Conservation (phyloP, 2,888 invertebrate species). For the Taenaris catops region DNA sequence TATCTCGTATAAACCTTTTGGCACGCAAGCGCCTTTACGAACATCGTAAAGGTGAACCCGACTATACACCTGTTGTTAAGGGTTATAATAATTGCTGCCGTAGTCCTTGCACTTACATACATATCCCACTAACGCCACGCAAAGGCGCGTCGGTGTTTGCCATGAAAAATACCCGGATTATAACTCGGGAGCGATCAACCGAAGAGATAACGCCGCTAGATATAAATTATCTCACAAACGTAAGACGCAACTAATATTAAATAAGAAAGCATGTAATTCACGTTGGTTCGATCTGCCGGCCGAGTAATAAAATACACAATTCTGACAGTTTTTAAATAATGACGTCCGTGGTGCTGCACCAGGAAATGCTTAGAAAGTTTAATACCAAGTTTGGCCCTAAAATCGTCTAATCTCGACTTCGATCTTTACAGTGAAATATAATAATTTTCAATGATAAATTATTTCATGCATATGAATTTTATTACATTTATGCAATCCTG, state of each 20-base stretch:
- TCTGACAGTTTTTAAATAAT: constrained; percentile 79
- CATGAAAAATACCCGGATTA: constrained; percentile 78
- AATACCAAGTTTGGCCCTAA: constrained; percentile 46
- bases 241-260: constrained; percentile 75
- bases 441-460: constrained; percentile 21
- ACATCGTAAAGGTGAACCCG: constrained; percentile 6
- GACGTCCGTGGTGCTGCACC: constrained; percentile 58
- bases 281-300: constrained; percentile 59
- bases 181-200: constrained; percentile 69
- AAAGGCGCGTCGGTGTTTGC: constrained; percentile 43
- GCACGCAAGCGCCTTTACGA: constrained; percentile 23
- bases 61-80: constrained; percentile 15
- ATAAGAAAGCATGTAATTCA: constrained; percentile 78
- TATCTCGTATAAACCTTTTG: constrained; percentile 23
- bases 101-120: constrained; percentile 57
- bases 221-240: constrained; percentile 76
- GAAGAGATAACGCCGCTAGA: constrained; percentile 63
- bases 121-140: constrained; percentile 50
- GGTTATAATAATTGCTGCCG: constrained; percentile 51
- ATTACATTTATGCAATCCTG: too few species aligned
- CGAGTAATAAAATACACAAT: constrained; percentile 71
- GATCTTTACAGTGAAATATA: constrained; percentile 46
- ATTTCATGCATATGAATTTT: too few species aligned
- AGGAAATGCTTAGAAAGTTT: constrained; percentile 74
- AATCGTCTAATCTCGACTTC: constrained; percentile 46